Evolutionary conservation across 2,888 invertebrate genomes (phyloP), one percentile per base, ranked within the genome.

Genomic region (Myathropa florea): DNA sequence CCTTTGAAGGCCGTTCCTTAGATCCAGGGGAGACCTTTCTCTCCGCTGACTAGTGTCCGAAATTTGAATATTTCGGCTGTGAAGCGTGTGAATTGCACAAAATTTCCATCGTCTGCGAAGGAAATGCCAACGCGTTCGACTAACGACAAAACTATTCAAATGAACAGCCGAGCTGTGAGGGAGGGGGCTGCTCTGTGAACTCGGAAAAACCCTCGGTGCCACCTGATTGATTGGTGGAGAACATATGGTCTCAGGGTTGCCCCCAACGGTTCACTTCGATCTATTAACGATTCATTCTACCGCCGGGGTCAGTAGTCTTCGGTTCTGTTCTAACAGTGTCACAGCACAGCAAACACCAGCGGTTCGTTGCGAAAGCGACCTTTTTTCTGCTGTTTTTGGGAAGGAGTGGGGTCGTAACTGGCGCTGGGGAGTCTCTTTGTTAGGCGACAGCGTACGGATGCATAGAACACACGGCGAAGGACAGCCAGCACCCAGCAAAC

Each of bases 1-100:
- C 82, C 79, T 33, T 65, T 88, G 88, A 88, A 88, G 88, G 88
- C 65, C 87, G 87, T 87, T 80, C 68, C 83, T 71, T 82, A 84
- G 76, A 88, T 75, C 70, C 61, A n/a, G 7, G 4, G 46, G 18
- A 46, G 39, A 3, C n/a, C 7, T 18, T 4, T 33, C 33, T 12
- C 33, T 33, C 33, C 3, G 10, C 1, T 33, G 33, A 2, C 12
- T 33, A 0, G 33, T 33, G 33, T 33, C 2, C 7, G 18, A 46
- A 53, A 67, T 24, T 55, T 67, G 9, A 75, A 24, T 14, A 36
- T 30, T 65, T 36, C 3, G 14, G 24, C 24, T 12, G 46, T 18
- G 18, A 46, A 18, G n/a, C n/a, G 14, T 14, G 39, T 18, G 39
- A 39, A 39, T 14, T n/a, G 18, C 36, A 7, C 30, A 21, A 55